phyloP scores from a whole-genome alignment of 2,113 vertebrate species.

The Neolamprologus kungweensis region DNA sequence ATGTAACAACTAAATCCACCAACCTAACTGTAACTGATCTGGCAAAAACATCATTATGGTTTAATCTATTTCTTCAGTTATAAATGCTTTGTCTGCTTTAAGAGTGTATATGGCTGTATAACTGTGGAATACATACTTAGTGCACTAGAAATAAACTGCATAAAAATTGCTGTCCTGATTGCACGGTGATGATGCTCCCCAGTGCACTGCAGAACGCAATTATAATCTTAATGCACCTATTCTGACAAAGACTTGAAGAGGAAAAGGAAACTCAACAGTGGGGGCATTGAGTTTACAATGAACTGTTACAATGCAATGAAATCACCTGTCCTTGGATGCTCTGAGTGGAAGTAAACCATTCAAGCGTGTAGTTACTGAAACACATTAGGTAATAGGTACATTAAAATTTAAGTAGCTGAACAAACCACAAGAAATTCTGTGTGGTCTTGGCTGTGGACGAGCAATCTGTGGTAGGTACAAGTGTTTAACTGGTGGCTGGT shows the following conservation, averaged over 20 bases:
- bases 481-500: neutral
- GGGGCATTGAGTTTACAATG: neutral
- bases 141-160: neutral
- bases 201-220: neutral
- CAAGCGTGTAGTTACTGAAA: neutral
- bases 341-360: neutral
- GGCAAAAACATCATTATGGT: neutral
- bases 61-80: neutral
- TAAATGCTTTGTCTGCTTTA: neutral
- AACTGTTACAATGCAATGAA: neutral
- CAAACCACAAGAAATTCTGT: conserved; percentile 3
- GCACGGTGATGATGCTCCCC: neutral
- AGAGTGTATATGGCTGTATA: neutral
- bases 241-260: neutral
- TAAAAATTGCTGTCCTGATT: neutral
- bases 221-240: neutral
- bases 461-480: conserved; percentile 48
- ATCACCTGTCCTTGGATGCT: neutral
- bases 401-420: conserved; percentile 9
- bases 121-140: neutral
- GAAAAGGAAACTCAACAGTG: neutral
- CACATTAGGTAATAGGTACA: conserved; percentile 5
- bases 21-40: neutral
- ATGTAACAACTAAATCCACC: neutral
- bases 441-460: conserved; percentile 26